phyloP scores from a whole-genome alignment of 2,888 invertebrate genomes.

The Listrodromus nycthemerus region DNA sequence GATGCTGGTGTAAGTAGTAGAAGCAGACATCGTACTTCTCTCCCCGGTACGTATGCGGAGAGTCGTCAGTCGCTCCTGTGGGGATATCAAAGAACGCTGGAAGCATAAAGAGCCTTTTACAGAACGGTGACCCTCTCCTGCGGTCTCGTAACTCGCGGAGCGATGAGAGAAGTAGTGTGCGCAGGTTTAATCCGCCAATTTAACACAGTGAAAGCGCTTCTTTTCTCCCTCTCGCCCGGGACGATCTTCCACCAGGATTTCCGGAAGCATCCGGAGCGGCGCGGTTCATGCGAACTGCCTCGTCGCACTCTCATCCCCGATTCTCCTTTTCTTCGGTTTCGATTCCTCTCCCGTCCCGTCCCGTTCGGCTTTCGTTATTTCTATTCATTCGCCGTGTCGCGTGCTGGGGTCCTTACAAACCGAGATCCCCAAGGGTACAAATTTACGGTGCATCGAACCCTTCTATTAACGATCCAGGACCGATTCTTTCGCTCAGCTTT shows the following conservation, averaged over 20 bases:
- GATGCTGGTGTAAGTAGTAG: conserved; percentile 3
- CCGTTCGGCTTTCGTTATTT: conserved; percentile 22
- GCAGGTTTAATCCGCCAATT: conserved; percentile 70
- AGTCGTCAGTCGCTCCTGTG: conserved; percentile 38
- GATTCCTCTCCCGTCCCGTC: conserved; percentile 9
- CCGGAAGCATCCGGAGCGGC: conserved; percentile 47
- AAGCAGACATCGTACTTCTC: conserved; percentile 6
- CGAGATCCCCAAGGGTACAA: not conserved
- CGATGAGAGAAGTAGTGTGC: conserved; percentile 31
- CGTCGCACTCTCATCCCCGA: conserved; percentile 50
- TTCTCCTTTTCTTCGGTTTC: conserved; percentile 17
- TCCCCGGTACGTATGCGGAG: conserved; percentile 3
- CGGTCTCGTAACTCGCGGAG: conserved; percentile 29
- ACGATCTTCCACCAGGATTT: conserved; percentile 36
- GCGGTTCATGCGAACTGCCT: conserved; percentile 21
- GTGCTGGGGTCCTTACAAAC: conserved; percentile 18
- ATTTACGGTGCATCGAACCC: conserved; percentile 36
- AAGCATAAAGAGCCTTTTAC: conserved; percentile 55
- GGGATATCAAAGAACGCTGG: conserved; percentile 56
- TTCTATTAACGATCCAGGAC: not conserved
- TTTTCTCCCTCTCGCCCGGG: conserved; percentile 33
- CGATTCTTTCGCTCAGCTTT: conserved; percentile 44
- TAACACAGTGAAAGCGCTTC: conserved; percentile 67
- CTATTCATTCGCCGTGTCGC: conserved; percentile 45
- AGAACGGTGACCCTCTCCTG: conserved; percentile 23